Percentiles rank a stretch among this genome's conserved stretches.
Conservation (phyloP, 37 sponge, comb jelly and placozoan genomes). For the Aplysina aerophoba region DNA sequence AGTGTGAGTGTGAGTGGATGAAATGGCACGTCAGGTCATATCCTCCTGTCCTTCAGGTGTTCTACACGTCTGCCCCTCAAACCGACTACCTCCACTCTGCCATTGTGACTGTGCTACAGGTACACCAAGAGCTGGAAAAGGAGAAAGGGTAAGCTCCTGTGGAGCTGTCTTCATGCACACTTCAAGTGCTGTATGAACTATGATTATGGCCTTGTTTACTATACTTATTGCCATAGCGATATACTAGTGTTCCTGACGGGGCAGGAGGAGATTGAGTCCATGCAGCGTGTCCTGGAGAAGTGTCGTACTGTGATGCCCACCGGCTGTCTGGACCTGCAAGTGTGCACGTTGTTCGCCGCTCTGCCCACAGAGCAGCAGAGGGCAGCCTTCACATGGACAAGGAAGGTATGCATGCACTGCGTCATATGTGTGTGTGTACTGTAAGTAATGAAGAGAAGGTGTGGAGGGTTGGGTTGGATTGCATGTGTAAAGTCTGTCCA, state of each 20-base stretch:
- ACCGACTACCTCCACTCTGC: slow-evolving; percentile 83
- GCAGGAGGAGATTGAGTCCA: slow-evolving; percentile 90
- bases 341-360: slow-evolving; percentile 87
- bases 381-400: slow-evolving; percentile 53
- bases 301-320: slow-evolving; percentile 55
- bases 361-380: slow-evolving; percentile 84
- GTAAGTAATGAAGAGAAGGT: no score
- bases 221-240: no score
- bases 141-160: slow-evolving; percentile 39
- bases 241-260: slow-evolving; percentile 94
- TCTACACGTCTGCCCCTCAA: slow-evolving; percentile 75
- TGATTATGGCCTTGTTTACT: no score
- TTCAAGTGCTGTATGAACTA: no score
- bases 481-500: no score
- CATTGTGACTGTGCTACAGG: slow-evolving; percentile 81
- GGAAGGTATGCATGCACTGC: slow-evolving; percentile 6
- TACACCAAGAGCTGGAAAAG: slow-evolving; percentile 72
- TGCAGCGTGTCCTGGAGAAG: slow-evolving; percentile 29
- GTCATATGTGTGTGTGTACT: not conserved
- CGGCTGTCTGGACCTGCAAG: slow-evolving; percentile 61
- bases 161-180: not conserved
- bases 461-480: no score
- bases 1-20: not conserved
- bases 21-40: not conserved
- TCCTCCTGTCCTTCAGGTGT: slow-evolving; percentile 20